These are phyloP conservation scores for Cabera pusaria DNA, from an alignment of 2,888 invertebrate species.

Conservation along the genomic window DNA sequence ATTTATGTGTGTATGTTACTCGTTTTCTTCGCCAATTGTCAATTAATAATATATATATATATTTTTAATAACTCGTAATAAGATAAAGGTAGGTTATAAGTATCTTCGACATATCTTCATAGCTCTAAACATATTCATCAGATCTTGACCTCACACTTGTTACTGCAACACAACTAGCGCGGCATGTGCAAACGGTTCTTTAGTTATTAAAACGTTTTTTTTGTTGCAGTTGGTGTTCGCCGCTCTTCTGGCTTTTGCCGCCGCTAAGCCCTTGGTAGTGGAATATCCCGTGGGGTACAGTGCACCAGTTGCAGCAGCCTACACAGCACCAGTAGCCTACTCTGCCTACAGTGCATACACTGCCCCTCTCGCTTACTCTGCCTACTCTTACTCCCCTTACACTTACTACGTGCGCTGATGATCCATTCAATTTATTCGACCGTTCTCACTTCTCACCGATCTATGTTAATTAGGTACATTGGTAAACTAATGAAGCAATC, in stretches of 20 bases:
- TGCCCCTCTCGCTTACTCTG: constrained; percentile 54
- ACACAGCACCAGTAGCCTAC: constrained; percentile 74
- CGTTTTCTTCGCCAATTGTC: no score
- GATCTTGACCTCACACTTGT: no score
- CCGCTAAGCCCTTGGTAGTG: constrained; percentile 72
- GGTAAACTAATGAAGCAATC: constrained; percentile 10
- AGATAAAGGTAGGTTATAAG: no score
- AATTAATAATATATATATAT: no score
- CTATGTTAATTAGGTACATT: constrained; percentile 6
- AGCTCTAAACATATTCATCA: no score
- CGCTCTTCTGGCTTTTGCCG: constrained; percentile 78
- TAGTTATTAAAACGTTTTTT: no score
- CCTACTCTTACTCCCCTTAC: constrained; percentile 65
- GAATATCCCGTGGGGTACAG: constrained; percentile 72
- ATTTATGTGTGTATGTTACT: no score
- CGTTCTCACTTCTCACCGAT: constrained; percentile 12
- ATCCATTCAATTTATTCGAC: not conserved
- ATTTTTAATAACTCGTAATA: no score
- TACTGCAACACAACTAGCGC: no score
- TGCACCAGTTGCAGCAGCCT: constrained; percentile 72
- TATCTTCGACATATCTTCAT: no score
- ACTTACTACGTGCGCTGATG: constrained; percentile 64
- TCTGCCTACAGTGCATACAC: constrained; percentile 50
- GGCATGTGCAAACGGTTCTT: no score
- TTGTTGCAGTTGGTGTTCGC: constrained; percentile 67